These are phyloP conservation scores for Myrmecobius fasciatus DNA, from an alignment of 2,113 vertebrate species.

Conservation along the genomic window DNA sequence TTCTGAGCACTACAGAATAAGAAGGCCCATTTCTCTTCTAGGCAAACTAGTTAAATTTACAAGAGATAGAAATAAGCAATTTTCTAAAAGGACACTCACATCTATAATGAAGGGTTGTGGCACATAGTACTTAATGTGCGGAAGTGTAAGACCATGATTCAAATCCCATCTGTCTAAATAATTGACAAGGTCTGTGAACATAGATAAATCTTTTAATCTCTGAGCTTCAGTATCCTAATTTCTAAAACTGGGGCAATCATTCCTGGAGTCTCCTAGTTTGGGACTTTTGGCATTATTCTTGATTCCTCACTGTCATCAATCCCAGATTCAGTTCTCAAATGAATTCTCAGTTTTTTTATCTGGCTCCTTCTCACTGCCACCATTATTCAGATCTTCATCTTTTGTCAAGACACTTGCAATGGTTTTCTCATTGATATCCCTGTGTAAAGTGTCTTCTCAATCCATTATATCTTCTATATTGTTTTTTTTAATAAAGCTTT, in stretches of 20 bases:
- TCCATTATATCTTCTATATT: neutral
- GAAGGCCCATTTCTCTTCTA: neutral
- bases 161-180: neutral
- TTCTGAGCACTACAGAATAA: neutral
- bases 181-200: neutral
- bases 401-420: neutral
- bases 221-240: neutral
- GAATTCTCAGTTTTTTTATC: neutral
- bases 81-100: neutral
- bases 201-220: neutral
- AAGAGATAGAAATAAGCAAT: neutral
- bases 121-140: neutral
- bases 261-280: neutral
- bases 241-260: neutral
- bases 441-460: neutral
- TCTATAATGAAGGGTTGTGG: neutral
- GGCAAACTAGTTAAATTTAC: neutral
- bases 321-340: neutral
- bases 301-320: neutral
- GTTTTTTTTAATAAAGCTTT: too few relatives aligned
- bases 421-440: neutral
- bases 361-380: neutral
- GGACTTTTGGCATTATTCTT: neutral
- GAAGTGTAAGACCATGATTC: neutral
- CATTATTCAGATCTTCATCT: neutral